Evolutionary conservation across 30 jellyfish, hydroid and myxozoan genomes (phyloP).

Genomic region (Nemopilema nomurai): DNA sequence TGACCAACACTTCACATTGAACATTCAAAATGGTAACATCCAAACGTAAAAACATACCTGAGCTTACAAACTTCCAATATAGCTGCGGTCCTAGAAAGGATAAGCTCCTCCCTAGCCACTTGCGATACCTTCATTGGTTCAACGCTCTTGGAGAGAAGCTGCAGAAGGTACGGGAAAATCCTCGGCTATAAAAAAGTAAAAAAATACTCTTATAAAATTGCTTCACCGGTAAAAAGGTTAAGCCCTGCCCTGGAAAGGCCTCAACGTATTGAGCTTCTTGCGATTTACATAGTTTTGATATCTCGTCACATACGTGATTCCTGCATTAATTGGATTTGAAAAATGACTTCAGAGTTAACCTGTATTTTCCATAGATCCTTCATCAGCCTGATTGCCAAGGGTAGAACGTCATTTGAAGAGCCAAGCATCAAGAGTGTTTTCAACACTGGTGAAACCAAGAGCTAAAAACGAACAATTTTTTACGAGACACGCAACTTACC

Average conservation of each 20-base stretch:
- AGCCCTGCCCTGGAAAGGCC: too few relatives aligned
- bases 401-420: constrained; percentile 25
- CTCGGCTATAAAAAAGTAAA: constrained; percentile 44
- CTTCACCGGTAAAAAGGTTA: too few relatives aligned
- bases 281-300: too few relatives aligned
- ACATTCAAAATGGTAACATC: too few relatives aligned
- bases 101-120: constrained; percentile 41
- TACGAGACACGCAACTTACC: too few relatives aligned
- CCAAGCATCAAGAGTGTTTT: constrained; percentile 35
- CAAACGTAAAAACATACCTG: too few relatives aligned
- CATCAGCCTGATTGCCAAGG: constrained; percentile 47
- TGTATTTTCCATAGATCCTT: constrained; percentile 69
- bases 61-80: constrained; percentile 51
- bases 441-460: constrained; percentile 46
- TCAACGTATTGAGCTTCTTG: too few relatives aligned
- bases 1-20: too few relatives aligned
- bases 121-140: neutral
- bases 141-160: constrained; percentile 35
- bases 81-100: constrained; percentile 51
- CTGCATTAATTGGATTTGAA: too few relatives aligned
- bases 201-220: neutral
- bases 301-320: too few relatives aligned
- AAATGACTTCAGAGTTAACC: too few relatives aligned
- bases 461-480: constrained; percentile 13
- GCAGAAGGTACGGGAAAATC: constrained; percentile 56